Evolutionary conservation across 92 coral and sea anemone species (phyloP).

Genomic region (Zoanthus sociatus): DNA sequence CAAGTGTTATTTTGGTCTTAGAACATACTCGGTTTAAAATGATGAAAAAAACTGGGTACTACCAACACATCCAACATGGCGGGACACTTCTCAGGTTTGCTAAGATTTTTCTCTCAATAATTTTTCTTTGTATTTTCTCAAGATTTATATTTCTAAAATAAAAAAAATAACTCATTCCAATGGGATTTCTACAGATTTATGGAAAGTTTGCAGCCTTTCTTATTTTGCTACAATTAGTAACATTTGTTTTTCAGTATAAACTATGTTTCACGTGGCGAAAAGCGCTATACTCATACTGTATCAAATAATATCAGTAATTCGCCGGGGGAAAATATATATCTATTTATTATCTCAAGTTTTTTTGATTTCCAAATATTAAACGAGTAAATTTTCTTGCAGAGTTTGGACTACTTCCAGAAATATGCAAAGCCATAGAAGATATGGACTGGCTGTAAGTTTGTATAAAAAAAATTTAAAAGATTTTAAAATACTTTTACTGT

Average conservation of each 20-base stretch:
- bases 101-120: not conserved
- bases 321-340: not conserved
- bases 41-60: constrained; percentile 27
- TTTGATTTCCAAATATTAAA: not conserved
- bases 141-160: not conserved
- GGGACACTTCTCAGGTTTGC: constrained; percentile 97
- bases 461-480: no score
- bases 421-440: constrained; percentile 96
- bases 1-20: not conserved
- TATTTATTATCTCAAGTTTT: not conserved
- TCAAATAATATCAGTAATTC: not conserved
- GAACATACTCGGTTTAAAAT: constrained; percentile 19
- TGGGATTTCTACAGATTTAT: not conserved
- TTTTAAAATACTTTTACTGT: no score
- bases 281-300: no score
- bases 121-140: not conserved
- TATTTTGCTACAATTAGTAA: no score
- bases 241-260: no score
- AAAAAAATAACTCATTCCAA: not conserved
- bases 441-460: constrained; percentile 99
- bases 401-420: constrained; percentile 98
- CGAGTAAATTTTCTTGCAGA: constrained; percentile 54
- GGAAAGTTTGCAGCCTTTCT: not conserved
- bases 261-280: not conserved
- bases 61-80: constrained; percentile 82